Percentiles rank a stretch among this genome's conserved stretches.
Evolutionary conservation across 2,888 invertebrate species (phyloP).

Genomic region (Petrolisthes cinctipes): DNA sequence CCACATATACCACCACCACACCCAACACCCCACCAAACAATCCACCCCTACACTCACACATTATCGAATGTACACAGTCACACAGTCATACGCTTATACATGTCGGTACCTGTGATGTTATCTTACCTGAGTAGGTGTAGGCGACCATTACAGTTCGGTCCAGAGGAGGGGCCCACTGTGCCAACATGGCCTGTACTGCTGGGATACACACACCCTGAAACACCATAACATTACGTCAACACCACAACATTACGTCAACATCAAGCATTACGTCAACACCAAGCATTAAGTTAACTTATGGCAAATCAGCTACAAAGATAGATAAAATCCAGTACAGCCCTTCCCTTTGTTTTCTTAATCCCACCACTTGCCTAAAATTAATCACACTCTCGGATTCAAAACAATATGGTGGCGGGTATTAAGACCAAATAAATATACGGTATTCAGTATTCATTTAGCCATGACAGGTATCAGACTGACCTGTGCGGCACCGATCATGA

Average conservation of each 20-base stretch:
- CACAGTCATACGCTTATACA: too few relatives aligned
- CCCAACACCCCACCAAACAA: too few relatives aligned
- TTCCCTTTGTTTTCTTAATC: background rate
- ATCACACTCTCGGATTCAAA: too few relatives aligned
- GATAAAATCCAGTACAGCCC: background rate
- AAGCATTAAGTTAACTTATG: background rate
- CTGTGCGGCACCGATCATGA: slow-evolving; percentile 61
- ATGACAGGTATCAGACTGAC: background rate
- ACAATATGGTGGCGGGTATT: too few relatives aligned
- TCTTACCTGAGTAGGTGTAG: slow-evolving; percentile 62
- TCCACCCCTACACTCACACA: too few relatives aligned
- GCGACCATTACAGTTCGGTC: slow-evolving; percentile 63
- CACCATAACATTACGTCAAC: background rate
- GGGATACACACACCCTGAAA: slow-evolving; percentile 63
- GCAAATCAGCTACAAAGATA: background rate
- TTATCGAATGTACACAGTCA: too few relatives aligned
- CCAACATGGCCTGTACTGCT: slow-evolving; percentile 56
- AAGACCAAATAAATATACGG: too few relatives aligned
- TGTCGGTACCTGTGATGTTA: too few relatives aligned
- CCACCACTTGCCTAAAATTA: too few relatives aligned
- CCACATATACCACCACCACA: too few relatives aligned
- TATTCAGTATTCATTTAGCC: too few relatives aligned
- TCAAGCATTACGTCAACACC: too few relatives aligned
- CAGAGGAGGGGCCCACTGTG: slow-evolving; percentile 62
- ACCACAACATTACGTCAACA: background rate